Evolutionary conservation across 2,888 invertebrate species (phyloP), one percentile per base, ranked within the genome.

Genomic region (Torymus texanus): DNA sequence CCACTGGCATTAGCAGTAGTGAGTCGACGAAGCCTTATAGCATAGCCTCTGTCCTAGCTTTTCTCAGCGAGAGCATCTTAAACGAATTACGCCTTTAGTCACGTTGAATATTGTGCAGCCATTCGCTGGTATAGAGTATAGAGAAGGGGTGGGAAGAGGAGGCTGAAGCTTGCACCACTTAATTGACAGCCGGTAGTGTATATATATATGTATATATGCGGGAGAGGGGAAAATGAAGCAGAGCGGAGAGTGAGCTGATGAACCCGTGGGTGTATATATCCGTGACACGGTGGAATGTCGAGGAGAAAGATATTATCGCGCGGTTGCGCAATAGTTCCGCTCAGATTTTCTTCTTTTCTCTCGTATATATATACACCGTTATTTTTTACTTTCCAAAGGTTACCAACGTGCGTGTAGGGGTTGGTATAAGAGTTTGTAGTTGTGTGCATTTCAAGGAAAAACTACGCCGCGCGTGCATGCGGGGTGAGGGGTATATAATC

Each of bases 61-160:
- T 84, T 55, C n/a, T n/a, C 16, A 8, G 16, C 51, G 29, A 29
- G 29, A 29, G 29, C 18, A 14, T 53, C 84, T 86, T 88, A 89
- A 89, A 86, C 85, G 86, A 88, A 89, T 89, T 89, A 89, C 82
- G 78, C 83, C 82, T 86, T 84, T 85, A 85, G 87, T 87, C 86
- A 86, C 86, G 85, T 87, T 85, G 85, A 84, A 84, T 85, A 84
- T 85, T 83, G 84, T 81, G 85, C 85, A 85, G 84, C 85, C 84
- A 83, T 83, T 86, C 29, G 2, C 29, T 29, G 29, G 29, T 3
- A 29, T 21, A 21, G 21, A 2, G 21, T 21, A 21, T 84, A 83
- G 83, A 74, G 76, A 68, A 2, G 21, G 21, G 21, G 21, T 21
- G 41, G 18, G 14, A 79, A 62, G 78, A 80, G 75, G 80, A 24